Evolutionary conservation across 1,140 invertebrate species (phyloP), one percentile per base, ranked within the genome.

Genomic region (Megalopta genalis): DNA sequence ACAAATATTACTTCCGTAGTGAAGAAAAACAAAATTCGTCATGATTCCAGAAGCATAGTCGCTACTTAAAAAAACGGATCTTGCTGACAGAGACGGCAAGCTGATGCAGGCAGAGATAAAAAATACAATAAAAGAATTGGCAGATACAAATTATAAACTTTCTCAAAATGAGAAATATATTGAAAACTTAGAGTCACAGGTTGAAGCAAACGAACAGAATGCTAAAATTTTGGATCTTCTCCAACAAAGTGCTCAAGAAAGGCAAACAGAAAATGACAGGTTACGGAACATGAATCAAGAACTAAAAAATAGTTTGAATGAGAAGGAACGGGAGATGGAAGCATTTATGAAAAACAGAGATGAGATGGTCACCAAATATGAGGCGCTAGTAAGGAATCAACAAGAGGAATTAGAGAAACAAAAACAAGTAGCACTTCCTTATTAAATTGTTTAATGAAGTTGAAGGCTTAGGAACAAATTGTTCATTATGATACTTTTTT

Each of bases 301-400:
- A 37, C 66, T 91, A 8, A 82, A 83, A 57, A 83, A 70, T n/a
- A 75, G 49, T 69, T 14, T 91, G 1, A n/a, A 32, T 0, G 79
- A 83, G n/a, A 85, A 80, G 14, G 86, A 91, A 8, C 76, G 27
- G 0, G 91, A 92, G 65, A 87, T 92, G 86, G 81, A 91, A 37
- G 25, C 80, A 9, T 93, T 92, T 62, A 86, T 72, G 63, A 89
- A 81, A 60, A 89, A 91, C 80, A 85, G 90, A 21, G 81, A 91
- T 52, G 78, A 82, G 12, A 88, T 83, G 14, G 79, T 91, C 4
- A 32, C 39, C 0, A 91, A 84, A 60, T 92, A 91, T 46, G 92
- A 93, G 68, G 46, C 65, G 8, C 83, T 92, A n/a, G 83, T 92
- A 3, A 85, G 87, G 59, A 68, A 69, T 16, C 76, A 82, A 27